Conservation (phyloP, 2,888 invertebrate species). For the Melanotus villosus region DNA sequence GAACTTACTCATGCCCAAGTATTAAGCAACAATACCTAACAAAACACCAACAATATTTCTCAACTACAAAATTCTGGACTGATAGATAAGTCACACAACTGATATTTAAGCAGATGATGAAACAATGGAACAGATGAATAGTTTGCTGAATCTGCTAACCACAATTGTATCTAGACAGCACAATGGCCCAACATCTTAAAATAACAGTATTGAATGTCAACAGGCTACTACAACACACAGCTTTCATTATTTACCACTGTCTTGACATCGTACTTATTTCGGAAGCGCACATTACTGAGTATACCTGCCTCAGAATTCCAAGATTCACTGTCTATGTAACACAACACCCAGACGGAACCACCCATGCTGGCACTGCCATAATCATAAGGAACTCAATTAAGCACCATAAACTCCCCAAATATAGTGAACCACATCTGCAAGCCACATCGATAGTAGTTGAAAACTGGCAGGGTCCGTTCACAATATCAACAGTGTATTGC, state of each 20-base stretch:
- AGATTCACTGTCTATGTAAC: conserved; percentile 18
- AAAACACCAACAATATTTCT: conserved; percentile 12
- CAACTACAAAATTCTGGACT: conserved; percentile 1
- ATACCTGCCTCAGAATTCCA: no score
- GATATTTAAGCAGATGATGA: conserved; percentile 19
- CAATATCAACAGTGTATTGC: no score
- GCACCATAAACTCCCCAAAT: no score
- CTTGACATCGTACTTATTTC: no score
- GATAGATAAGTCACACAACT: conserved; percentile 13
- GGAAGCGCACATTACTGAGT: no score
- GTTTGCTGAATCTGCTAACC: conserved; percentile 45
- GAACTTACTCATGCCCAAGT: conserved; percentile 12
- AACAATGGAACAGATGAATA: conserved; percentile 43
- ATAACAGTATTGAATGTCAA: conserved; percentile 35
- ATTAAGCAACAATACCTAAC: conserved; percentile 7
- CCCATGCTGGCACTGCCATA: no score
- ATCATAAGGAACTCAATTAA: no score
- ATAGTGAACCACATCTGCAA: no score
- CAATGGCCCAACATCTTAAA: conserved; percentile 35
- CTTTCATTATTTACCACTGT: conserved; percentile 29
- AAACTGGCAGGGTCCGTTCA: no score
- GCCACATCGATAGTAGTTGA: no score
- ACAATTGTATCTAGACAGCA: conserved; percentile 16
- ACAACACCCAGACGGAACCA: conserved; percentile 38
- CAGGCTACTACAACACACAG: conserved; percentile 14